These are phyloP conservation scores for Callopanchax toddi DNA, from an alignment of 2,113 vertebrate genomes.

Conservation along the genomic window DNA sequence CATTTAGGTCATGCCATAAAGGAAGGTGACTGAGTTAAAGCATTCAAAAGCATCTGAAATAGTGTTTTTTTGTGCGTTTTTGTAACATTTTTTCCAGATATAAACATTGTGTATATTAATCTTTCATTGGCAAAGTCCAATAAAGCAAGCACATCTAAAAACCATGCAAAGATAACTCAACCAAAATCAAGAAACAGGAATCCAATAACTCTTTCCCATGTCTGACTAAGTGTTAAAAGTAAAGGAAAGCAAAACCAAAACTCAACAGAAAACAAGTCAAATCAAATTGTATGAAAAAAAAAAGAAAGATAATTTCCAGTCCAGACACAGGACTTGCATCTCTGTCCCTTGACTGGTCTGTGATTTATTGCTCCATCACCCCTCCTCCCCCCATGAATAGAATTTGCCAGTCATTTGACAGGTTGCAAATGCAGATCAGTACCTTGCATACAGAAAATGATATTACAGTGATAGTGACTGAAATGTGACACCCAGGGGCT, in stretches of 20 bases:
- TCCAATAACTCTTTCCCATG: background rate
- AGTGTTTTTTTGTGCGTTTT: no score
- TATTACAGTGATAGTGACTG: background rate
- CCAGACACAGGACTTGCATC: background rate
- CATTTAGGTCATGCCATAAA: background rate
- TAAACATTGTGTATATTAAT: background rate
- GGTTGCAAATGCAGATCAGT: slow-evolving; percentile 1
- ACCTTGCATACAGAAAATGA: background rate
- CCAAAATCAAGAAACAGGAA: background rate
- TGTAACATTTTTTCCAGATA: no score
- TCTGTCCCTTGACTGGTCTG: background rate
- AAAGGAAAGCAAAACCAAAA: background rate
- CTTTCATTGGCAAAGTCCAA: background rate
- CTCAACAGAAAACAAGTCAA: no score
- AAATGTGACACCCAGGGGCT: background rate
- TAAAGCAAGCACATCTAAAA: background rate
- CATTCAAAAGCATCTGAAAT: no score
- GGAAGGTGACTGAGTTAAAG: no score
- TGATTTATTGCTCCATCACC: background rate
- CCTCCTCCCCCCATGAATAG: background rate
- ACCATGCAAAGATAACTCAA: background rate
- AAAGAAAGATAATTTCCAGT: background rate
- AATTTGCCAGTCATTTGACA: background rate
- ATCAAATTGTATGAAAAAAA: background rate
- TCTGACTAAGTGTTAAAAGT: background rate